phyloP scores from a whole-genome alignment of 2,113 vertebrate species.

The Megaceryle torquata region DNA sequence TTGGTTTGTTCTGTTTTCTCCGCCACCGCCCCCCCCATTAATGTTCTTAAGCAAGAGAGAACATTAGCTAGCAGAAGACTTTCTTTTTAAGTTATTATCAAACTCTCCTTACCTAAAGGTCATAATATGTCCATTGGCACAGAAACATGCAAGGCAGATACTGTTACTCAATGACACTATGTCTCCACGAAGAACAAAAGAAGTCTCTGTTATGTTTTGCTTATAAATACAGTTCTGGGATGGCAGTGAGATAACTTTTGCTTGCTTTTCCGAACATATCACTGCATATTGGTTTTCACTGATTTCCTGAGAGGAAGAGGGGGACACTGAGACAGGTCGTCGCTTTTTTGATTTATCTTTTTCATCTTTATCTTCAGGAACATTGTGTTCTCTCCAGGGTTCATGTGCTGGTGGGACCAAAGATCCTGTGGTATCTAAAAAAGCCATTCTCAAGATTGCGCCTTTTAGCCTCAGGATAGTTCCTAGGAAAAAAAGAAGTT shows the following conservation, averaged over 20 bases:
- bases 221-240: constrained; percentile 94
- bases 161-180: constrained; percentile 89
- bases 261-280: constrained; percentile 98
- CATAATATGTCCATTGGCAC: constrained; percentile 99
- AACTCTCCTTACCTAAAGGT: constrained; percentile 88
- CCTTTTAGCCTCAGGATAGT: constrained; percentile 93
- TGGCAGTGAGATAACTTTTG: constrained; percentile 94
- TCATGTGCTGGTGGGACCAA: constrained; percentile 84
- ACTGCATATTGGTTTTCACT: constrained; percentile 94
- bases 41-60: background rate
- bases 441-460: constrained; percentile 89
- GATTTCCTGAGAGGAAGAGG: constrained; percentile 94
- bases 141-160: constrained; percentile 94
- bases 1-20: background rate
- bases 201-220: constrained; percentile 97
- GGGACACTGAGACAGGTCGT: constrained; percentile 93
- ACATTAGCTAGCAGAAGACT: background rate
- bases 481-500: constrained; percentile 73
- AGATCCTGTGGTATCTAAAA: constrained; percentile 88
- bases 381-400: constrained; percentile 89
- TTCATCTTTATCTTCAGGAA: constrained; percentile 91
- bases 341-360: constrained; percentile 89
- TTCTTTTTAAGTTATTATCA: background rate
- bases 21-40: background rate
- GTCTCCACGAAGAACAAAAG: constrained; percentile 94